These are phyloP conservation scores for Eudemis profundana DNA, from an alignment of 2,888 invertebrate genomes.

Conservation along the genomic window DNA sequence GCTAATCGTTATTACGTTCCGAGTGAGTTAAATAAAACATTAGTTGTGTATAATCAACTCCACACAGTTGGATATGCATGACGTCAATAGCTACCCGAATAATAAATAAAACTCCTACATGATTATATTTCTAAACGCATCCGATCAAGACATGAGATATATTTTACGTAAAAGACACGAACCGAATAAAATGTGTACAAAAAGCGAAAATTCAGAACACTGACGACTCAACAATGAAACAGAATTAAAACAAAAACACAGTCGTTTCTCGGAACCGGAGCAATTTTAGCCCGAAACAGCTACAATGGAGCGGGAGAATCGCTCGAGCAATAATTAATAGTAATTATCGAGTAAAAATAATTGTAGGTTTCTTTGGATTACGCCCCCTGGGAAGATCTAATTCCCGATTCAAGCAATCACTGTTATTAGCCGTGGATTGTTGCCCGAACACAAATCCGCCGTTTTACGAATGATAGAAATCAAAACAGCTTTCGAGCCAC, in stretches of 20 bases:
- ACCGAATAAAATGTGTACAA: slow-evolving; percentile 34
- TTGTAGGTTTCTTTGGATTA: slow-evolving; percentile 71
- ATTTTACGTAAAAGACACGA: slow-evolving; percentile 17
- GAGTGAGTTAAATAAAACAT: slow-evolving; percentile 24
- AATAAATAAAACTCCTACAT: slow-evolving; percentile 13
- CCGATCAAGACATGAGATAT: slow-evolving; percentile 36
- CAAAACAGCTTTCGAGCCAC: slow-evolving; percentile 62
- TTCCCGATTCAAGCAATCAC: slow-evolving; percentile 68
- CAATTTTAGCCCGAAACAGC: slow-evolving; percentile 45
- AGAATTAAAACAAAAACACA: slow-evolving; percentile 45
- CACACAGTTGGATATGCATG: slow-evolving; percentile 11
- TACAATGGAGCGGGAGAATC: slow-evolving; percentile 58
- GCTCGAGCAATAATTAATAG: slow-evolving; percentile 71
- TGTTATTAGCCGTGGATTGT: slow-evolving; percentile 63
- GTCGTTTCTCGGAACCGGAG: slow-evolving; percentile 41
- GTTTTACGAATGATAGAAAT: slow-evolving; percentile 65
- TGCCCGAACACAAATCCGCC: slow-evolving; percentile 54
- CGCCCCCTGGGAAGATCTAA: slow-evolving; percentile 63
- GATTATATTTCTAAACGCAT: slow-evolving; percentile 22
- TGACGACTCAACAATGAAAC: slow-evolving; percentile 46
- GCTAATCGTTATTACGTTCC: slow-evolving; percentile 25
- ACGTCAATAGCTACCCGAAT: slow-evolving; percentile 7
- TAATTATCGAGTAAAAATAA: slow-evolving; percentile 75
- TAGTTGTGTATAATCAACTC: slow-evolving; percentile 7
- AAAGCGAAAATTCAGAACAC: slow-evolving; percentile 45